phyloP scores from a whole-genome alignment of 2,113 vertebrate species.

The Speoplatyrhinus poulsoni region DNA sequence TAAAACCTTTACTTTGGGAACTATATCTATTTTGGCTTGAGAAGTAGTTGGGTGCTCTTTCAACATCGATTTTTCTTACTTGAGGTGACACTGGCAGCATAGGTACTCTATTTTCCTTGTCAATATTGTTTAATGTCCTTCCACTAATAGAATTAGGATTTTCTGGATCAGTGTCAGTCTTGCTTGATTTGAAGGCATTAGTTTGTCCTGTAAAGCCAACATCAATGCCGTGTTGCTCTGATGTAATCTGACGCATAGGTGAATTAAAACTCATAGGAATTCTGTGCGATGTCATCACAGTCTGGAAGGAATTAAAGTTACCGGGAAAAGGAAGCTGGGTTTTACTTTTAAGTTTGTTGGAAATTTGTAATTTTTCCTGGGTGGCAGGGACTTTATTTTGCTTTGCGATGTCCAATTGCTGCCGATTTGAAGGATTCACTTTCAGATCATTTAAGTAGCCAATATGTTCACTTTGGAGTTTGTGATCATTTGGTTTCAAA shows the following conservation, averaged over 20 bases:
- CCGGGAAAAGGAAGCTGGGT: background rate
- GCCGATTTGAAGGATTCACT: background rate
- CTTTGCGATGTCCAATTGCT: background rate
- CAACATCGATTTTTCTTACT: no score
- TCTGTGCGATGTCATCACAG: background rate
- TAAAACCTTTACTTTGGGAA: conserved; percentile 6
- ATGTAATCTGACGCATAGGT: background rate
- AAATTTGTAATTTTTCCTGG: conserved; percentile 5
- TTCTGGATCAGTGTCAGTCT: no score
- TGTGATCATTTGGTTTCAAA: conserved; percentile 2
- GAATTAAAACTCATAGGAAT: background rate
- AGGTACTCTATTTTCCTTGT: no score
- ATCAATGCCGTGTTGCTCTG: background rate
- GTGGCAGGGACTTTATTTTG: background rate
- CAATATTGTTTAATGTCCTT: no score
- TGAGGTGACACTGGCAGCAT: no score
- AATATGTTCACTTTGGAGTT: conserved; percentile 1
- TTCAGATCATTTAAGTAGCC: background rate
- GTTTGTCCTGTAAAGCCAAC: background rate
- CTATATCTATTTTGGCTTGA: background rate
- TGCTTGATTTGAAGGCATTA: background rate
- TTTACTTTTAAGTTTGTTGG: background rate
- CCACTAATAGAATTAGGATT: no score
- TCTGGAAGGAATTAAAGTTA: background rate
- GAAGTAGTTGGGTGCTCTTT: conserved; percentile 1